Evolutionary conservation across 2,797 vertebrate genomes (phyloP), one percentile per base, ranked within the genome.

Genomic region (Neopelma chrysocephalum): DNA sequence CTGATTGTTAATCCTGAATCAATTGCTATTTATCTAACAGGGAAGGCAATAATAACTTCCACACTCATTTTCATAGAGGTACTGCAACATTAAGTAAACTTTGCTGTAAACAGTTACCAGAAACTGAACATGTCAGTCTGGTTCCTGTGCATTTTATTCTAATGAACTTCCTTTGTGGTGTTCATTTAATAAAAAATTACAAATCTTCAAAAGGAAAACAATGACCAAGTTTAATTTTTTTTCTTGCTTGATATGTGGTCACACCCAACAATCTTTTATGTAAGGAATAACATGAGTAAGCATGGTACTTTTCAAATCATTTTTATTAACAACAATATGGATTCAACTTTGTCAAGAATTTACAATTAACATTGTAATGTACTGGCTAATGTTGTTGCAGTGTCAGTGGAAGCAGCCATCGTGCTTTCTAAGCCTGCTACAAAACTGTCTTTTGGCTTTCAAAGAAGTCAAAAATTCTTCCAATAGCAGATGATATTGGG

Each of bases 321-420:
- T 97, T 97, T 97, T 97, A 97, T 97, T 97, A 97, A 97, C 97
- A 97, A 97, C 97, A 94, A 96, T 94, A 97, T 96, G 95, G 97
- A 97, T 97, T 97, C 94, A 96, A 83, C 83, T 96, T 96, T 89
- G 42, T 94, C 94, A 96, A 94, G 97, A 94, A 97, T 96, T 97
- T 97, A 97, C 97, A 97, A 85, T 96, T 85, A 97, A 92, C 91
- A 82, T 96, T 96, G 84, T 96, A 95, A 96, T 95, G 94, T 94
- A 95, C 96, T 96, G 97, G 92, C 93, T 96, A 76, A 95, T 70
- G 84, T 87, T 72, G 1, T 89, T 93, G 95, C 92, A 96, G 84
- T 73, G 88, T 96, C 96, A 96, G 95, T 97, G 95, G 95, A 96
- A 96, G 92, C 95, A 84, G 91, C 80, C 93, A 89, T 89, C 72